Evolutionary conservation across 2,888 invertebrate species (phyloP).

Genomic region (Hofmannophila pseudospretella): DNA sequence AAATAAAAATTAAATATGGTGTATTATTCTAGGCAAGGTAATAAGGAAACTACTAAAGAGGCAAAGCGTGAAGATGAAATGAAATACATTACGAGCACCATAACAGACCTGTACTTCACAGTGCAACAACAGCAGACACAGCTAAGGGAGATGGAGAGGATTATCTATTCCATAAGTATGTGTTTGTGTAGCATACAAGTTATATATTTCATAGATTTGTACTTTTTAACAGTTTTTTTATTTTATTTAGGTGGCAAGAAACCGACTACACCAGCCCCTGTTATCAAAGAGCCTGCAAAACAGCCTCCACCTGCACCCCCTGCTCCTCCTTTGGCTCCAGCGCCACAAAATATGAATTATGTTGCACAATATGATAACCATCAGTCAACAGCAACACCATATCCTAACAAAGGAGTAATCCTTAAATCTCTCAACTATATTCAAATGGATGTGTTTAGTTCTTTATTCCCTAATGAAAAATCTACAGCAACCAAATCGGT

Average conservation of each 20-base stretch:
- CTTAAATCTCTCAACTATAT: constrained; percentile 69
- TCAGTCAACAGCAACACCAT: constrained; percentile 41
- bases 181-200: neutral
- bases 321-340: constrained; percentile 20
- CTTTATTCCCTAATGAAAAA: constrained; percentile 43
- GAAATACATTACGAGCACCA: constrained; percentile 79
- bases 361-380: neutral
- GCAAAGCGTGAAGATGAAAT: constrained; percentile 81
- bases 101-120: constrained; percentile 84
- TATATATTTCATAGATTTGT: neutral
- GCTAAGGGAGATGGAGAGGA: constrained; percentile 84
- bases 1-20: too few species aligned
- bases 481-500: constrained; percentile 13
- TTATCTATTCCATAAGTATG: constrained; percentile 53
- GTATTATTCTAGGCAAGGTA: constrained; percentile 73
- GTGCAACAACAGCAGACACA: constrained; percentile 88
- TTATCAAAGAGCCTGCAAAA: constrained; percentile 21
- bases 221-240: neutral
- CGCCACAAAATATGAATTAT: constrained; percentile 7
- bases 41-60: constrained; percentile 91
- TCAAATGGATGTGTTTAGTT: constrained; percentile 70
- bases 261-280: constrained; percentile 27
- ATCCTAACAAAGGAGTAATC: constrained; percentile 63
- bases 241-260: constrained; percentile 37
- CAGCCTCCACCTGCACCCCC: constrained; percentile 22